phyloP scores from a whole-genome alignment of 2,113 vertebrate genomes.

The human region DNA sequence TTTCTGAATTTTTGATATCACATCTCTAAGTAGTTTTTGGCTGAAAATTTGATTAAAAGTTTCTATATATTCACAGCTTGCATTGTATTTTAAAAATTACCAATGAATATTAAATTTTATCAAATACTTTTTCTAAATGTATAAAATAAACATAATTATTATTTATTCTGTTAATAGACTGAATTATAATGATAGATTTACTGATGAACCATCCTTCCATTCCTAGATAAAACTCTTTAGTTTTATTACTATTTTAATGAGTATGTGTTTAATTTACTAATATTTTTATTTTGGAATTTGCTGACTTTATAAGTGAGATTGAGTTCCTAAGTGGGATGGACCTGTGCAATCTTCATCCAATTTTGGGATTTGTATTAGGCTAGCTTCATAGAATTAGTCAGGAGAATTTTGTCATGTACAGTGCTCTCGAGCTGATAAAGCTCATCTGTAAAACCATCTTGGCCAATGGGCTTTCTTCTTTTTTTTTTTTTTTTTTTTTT shows the following conservation, averaged over 20 bases:
- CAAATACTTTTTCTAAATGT: not conserved
- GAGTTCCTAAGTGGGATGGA: not conserved
- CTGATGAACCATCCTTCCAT: not conserved
- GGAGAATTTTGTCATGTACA: not conserved
- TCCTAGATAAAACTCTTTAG: not conserved
- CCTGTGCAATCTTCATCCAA: not conserved
- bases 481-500: not conserved
- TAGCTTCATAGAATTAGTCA: not conserved
- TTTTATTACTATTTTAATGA: constrained; percentile 30
- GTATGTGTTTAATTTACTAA: not conserved
- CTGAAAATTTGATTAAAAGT: not conserved
- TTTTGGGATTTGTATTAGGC: not conserved
- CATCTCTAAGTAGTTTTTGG: not conserved
- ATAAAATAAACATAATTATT: not conserved
- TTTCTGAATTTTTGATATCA: not conserved
- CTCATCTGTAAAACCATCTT: not conserved
- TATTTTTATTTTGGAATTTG: constrained; percentile 28
- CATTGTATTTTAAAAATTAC: not conserved
- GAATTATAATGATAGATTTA: not conserved
- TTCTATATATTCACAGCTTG: not conserved
- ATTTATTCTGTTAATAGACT: not conserved
- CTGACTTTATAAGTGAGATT: not conserved
- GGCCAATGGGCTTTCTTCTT: not conserved
- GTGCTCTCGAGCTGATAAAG: not conserved
- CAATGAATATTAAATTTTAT: not conserved